Evolutionary conservation across 64 coral and sea anemone species (phyloP), one percentile per base, ranked within the genome.

Genomic region (Pocillopora verrucosa): DNA sequence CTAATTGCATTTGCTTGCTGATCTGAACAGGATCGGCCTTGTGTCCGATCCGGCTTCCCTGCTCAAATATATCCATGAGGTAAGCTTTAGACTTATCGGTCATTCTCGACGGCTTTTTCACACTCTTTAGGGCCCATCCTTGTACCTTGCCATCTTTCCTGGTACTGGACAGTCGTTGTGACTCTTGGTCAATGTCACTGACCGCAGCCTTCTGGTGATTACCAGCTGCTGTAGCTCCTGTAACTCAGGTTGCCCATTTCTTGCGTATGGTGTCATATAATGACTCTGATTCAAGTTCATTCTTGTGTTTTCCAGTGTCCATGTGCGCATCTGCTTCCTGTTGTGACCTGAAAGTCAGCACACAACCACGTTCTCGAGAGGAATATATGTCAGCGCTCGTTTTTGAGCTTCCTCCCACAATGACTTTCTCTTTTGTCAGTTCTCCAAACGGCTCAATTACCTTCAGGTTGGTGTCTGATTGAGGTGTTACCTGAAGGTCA

Each of bases 391-490:
- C 88, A 24, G 63, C 88, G 25, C 79, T 90, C 45, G 65, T 60
- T 20, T 65, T 67, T 30, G 79, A 26, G 1, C 64, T 90, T 82
- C 36, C 88, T 58, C 68, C 56, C 24, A 72, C 34, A 26, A 78
- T 22, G 58, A 37, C 65, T 90, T 72, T 61, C 60, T 15, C 60
- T 61, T 61, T 61, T 15, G 82, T n/a, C n/a, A n/a, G n/a, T n/a
- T n/a, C n/a, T 75, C 90, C 81, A 92, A 92, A 92, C 12, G 80
- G 82, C 60, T 92, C 67, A 2, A 78, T 86, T 82, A 92, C 37
- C 51, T 65, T 92, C 22, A 92, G 82, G 3, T 45, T 79, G 65
- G 80, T 92, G 13, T 92, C 82, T 78, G 45, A 17, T 85, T 92
- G 90, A 84, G 81, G 34, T 56, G 20, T 14, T 65, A 86, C 26